Percentiles rank a stretch among this genome's conserved stretches.
phyloP scores from a whole-genome alignment of 2,888 invertebrate genomes.

The Tricholauxania praeusta region DNA sequence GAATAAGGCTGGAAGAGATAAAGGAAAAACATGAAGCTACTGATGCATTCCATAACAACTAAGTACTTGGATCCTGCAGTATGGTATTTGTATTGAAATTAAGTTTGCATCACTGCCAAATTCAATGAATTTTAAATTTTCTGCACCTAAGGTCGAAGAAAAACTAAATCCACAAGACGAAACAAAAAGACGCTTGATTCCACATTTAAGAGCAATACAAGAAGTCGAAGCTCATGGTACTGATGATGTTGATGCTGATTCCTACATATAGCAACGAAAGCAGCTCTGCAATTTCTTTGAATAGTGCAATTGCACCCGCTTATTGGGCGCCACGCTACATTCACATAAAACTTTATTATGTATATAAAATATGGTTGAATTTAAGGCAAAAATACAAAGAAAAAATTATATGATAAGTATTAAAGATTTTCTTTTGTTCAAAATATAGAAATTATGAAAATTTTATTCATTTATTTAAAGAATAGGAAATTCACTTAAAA shows the following conservation, averaged over 20 bases:
- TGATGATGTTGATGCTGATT: conserved; percentile 4
- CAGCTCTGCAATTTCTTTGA: too few species aligned
- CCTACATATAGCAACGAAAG: background rate
- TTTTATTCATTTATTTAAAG: conserved; percentile 2
- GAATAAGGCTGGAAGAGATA: too few species aligned
- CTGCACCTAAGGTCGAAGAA: background rate
- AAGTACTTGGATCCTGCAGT: too few species aligned
- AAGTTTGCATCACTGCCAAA: conserved; percentile 41
- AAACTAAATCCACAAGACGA: background rate
- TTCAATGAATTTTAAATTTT: conserved; percentile 50
- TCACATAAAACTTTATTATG: conserved; percentile 2
- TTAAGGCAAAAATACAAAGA: background rate
- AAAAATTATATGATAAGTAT: background rate
- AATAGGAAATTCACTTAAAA: background rate
- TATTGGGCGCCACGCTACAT: background rate
- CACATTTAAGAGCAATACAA: background rate
- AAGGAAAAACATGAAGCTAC: too few species aligned
- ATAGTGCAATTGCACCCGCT: background rate
- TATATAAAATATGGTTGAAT: background rate
- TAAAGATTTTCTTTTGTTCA: background rate
- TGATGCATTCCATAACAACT: too few species aligned
- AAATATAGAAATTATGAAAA: conserved; percentile 2
- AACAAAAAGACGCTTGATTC: background rate
- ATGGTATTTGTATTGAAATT: conserved; percentile 1
- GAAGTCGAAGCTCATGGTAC: background rate